Evolutionary conservation across 2,113 vertebrate genomes (phyloP), one percentile per base, ranked within the genome.

Genomic region (Anser cygnoides): DNA sequence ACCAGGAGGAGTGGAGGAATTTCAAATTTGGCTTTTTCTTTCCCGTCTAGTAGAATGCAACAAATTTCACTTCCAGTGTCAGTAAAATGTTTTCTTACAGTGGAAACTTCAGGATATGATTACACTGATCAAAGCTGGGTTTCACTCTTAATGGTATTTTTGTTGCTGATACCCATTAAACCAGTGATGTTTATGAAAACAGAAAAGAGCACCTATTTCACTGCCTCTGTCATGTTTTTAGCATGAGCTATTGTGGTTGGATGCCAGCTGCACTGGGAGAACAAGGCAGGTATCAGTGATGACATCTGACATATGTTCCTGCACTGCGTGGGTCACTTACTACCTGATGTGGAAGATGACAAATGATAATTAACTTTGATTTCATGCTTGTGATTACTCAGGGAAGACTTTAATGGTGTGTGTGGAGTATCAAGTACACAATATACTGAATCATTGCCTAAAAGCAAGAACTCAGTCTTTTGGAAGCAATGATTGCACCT

Each of bases 281-380:
- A 49, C 33, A 65, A 55, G 46, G 43, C 90, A 89, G 79, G 39
- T 74, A 81, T 93, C 88, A 78, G 20, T 49, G 83, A 72, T 95
- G 92, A 90, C 88, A 93, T 65, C 79, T 93, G 83, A 84, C 90
- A 81, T 95, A 92, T 90, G 90, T 75, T 94, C 29, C 79, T 90
- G 83, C 23, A 25, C 79, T 84, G 31, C 92, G 52, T 94, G 95
- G 88, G 95, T 95, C 95, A 92, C 76, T 90, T 92, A 68, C 1
- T 7, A 83, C 83, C 90, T 78, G 81, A 84, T 49, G 33, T 80
- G 68, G 43, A 87, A 78, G 80, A 93, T 86, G 73, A 72, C 16
- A 89, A 93, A 96, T 92, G 83, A 87, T 84, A 93, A 94, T 95
- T 81, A 81, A 94, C 93, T 92, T 92, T 82, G 49, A 93, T 94